phyloP scores from a whole-genome alignment of 2,113 vertebrate species.

The Pterocles burchelli region DNA sequence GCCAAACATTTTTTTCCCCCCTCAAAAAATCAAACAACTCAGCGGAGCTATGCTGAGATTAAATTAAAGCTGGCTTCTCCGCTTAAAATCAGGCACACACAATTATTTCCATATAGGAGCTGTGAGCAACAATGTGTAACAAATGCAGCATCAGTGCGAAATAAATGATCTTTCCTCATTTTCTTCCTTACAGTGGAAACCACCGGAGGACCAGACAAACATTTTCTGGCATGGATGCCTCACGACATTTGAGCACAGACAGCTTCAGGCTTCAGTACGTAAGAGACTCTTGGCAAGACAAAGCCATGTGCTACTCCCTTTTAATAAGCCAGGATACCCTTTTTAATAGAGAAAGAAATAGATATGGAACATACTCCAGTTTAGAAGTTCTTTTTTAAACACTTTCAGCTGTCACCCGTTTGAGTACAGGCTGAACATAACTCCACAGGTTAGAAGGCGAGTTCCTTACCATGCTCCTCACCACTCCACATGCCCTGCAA shows the following conservation, averaged over 20 bases:
- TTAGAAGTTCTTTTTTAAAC: not conserved
- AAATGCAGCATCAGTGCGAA: fast-evolving
- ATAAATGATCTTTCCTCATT: not conserved
- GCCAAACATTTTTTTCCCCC: not conserved
- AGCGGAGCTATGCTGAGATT: not conserved
- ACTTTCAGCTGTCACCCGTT: not conserved
- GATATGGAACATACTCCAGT: not conserved
- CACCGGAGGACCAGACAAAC: not conserved
- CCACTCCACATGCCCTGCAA: fast-evolving
- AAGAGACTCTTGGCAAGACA: not conserved
- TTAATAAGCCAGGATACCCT: not conserved
- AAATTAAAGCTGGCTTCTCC: not conserved
- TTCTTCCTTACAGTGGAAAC: not conserved
- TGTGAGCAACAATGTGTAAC: not conserved
- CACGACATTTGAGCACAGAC: not conserved
- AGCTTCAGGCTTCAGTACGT: not conserved
- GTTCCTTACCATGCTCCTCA: fast-evolving
- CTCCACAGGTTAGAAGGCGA: not conserved
- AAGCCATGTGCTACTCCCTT: not conserved
- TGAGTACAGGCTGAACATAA: not conserved
- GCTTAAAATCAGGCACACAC: not conserved
- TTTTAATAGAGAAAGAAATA: not conserved
- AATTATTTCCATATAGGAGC: not conserved
- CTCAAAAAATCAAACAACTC: not conserved
- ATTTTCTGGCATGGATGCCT: not conserved